Evolutionary conservation across 1,140 invertebrate genomes (phyloP).

Genomic region (Wasmannia auropunctata): DNA sequence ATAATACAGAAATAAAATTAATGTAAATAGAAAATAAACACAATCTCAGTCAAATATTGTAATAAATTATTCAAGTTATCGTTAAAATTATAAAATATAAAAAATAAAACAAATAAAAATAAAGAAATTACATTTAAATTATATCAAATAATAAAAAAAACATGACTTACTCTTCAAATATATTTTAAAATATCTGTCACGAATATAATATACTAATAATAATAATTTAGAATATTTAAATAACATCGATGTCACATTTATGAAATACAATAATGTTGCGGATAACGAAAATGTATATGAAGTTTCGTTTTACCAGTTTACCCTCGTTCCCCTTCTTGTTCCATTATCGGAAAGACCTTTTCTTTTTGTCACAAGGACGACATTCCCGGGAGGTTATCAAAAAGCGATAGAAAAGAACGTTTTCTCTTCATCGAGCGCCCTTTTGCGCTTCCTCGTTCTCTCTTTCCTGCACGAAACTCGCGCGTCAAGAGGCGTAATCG

Average conservation of each 20-base stretch:
- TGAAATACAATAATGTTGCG: neutral
- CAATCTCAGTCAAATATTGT: neutral
- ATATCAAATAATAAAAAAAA: neutral
- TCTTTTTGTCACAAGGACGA: slow-evolving; percentile 24
- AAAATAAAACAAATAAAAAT: neutral
- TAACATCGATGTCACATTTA: neutral
- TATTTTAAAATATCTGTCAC: neutral
- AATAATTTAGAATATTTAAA: neutral
- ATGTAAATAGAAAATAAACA: neutral
- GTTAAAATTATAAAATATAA: neutral
- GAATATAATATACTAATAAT: neutral
- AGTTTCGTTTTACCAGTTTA: neutral
- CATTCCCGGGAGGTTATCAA: slow-evolving; percentile 50
- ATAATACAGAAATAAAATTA: neutral
- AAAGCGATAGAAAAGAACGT: slow-evolving; percentile 47
- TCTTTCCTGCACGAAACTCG: slow-evolving; percentile 40
- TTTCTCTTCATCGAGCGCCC: slow-evolving; percentile 39
- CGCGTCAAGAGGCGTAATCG: slow-evolving; percentile 54
- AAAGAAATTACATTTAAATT: neutral
- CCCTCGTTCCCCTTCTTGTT: neutral
- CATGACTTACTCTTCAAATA: neutral
- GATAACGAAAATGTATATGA: neutral
- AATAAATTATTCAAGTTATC: neutral
- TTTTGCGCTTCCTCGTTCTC: slow-evolving; percentile 6
- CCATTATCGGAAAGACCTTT: slow-evolving; percentile 7